A percentile compares a stretch with the other conserved stretches of the same genome.
phyloP scores from a whole-genome alignment of 2,113 vertebrate species.

The Oreotragus oreotragus region DNA sequence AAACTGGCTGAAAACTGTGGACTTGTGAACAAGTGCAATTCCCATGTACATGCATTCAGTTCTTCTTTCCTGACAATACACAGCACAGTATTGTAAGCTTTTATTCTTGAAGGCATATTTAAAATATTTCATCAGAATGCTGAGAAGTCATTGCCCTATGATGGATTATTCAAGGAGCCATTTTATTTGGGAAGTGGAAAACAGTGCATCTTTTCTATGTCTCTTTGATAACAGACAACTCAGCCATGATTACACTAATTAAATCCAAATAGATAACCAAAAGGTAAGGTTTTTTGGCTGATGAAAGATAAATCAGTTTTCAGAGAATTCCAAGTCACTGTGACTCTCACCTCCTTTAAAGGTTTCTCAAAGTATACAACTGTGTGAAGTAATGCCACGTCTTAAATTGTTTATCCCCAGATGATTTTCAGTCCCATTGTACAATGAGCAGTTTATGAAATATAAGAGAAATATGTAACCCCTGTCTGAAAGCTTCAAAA shows the following conservation, averaged over 20 bases:
- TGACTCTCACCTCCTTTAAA: not conserved
- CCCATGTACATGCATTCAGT: not conserved
- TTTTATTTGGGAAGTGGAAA: conserved; percentile 35
- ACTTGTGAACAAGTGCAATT: not conserved
- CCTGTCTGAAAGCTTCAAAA: conserved; percentile 26
- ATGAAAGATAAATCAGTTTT: not conserved
- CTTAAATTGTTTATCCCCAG: not conserved
- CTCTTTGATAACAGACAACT: not conserved
- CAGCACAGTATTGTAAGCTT: not conserved
- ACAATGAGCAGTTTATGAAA: conserved; percentile 12
- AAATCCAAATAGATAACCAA: not conserved
- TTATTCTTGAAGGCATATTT: not conserved
- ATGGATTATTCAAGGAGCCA: not conserved
- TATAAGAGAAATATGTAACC: not conserved
- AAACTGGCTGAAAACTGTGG: not conserved
- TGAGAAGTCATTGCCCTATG: not conserved
- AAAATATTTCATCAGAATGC: conserved; percentile 16
- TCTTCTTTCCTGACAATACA: not conserved
- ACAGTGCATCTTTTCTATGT: not conserved
- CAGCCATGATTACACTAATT: not conserved
- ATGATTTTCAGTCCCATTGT: not conserved
- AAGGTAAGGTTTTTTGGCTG: not conserved
- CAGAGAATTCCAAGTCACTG: not conserved
- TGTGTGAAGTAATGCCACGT: conserved; percentile 13
- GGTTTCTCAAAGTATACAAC: not conserved